Conservation (phyloP, 2,888 invertebrate genomes). For the Willowsia nigromaculata region DNA sequence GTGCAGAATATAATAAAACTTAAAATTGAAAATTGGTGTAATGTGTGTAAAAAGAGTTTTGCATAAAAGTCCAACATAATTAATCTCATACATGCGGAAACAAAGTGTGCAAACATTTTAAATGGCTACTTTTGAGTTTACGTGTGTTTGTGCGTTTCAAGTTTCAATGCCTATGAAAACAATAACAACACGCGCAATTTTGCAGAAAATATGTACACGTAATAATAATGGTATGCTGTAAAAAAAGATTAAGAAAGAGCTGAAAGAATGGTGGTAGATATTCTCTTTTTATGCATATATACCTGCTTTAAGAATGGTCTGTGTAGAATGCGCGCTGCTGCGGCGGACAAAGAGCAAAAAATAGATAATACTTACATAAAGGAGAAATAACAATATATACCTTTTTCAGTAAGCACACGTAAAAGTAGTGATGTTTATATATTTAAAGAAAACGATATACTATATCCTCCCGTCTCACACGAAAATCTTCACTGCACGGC, state of each 20-base stretch:
- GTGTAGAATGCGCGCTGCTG: neutral
- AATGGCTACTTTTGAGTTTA: no score
- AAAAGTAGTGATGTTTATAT: neutral
- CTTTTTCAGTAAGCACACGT: neutral
- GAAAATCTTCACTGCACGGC: constrained; percentile 22
- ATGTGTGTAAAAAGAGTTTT: no score
- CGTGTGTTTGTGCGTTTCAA: no score
- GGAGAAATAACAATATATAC: neutral
- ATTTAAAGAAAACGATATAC: neutral
- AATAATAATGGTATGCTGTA: neutral
- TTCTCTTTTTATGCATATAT: constrained; percentile 5
- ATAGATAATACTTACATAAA: neutral
- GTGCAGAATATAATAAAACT: no score
- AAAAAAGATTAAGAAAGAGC: neutral
- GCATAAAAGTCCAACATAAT: no score
- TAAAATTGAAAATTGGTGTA: no score
- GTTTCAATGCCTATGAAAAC: no score
- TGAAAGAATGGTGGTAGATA: neutral
- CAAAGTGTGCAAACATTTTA: no score
- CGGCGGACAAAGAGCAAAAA: neutral
- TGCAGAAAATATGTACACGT: neutral
- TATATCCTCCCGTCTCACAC: neutral
- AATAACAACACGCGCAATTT: neutral
- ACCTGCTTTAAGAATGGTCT: constrained; percentile 32
- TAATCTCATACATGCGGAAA: no score